These are phyloP conservation scores for Podilymbus podiceps DNA, from an alignment of 2,113 vertebrate genomes.

Conservation along the genomic window DNA sequence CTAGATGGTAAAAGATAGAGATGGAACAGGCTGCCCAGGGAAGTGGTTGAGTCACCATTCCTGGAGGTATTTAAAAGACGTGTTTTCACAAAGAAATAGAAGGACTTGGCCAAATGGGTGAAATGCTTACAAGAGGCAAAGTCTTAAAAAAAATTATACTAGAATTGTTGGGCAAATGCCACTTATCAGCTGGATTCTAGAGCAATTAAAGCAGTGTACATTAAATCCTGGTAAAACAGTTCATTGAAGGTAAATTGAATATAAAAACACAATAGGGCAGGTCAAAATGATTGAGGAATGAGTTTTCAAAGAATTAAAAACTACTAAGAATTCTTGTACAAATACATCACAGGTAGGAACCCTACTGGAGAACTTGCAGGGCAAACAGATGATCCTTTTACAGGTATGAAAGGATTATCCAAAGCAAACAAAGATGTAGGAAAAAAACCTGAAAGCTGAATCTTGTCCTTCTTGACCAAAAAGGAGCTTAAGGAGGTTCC, in stretches of 20 bases:
- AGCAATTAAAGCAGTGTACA: not conserved
- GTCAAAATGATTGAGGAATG: not conserved
- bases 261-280: not conserved
- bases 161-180: not conserved
- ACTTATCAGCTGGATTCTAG: not conserved
- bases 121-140: not conserved
- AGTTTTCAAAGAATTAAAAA: not conserved
- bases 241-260: not conserved
- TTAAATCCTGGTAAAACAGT: not conserved
- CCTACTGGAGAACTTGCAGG: not conserved
- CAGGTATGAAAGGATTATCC: not conserved
- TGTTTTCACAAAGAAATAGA: not conserved
- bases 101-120: not conserved
- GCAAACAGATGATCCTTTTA: not conserved
- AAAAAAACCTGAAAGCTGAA: not conserved
- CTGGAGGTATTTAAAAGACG: no score
- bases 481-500: not conserved
- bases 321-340: not conserved
- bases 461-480: not conserved
- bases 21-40: no score
- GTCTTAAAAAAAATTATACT: not conserved
- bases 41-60: no score
- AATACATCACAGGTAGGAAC: not conserved
- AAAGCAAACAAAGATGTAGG: not conserved
- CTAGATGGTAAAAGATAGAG: no score